Conservation (phyloP, 2,113 vertebrate genomes). For the Semnornis frantzii region DNA sequence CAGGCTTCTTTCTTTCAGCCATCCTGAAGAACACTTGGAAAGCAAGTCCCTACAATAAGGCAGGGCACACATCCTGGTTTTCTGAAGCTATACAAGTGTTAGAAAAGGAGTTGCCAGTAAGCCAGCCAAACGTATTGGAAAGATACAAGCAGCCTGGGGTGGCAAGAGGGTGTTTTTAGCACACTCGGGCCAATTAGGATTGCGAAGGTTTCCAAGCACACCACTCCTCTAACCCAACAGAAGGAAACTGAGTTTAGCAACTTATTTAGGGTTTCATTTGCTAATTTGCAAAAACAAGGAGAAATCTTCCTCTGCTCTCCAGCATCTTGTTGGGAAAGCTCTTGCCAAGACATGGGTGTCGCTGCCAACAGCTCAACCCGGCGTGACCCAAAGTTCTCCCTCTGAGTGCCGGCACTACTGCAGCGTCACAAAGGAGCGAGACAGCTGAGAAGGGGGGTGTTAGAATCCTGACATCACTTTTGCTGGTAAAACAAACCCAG, state of each 20-base stretch:
- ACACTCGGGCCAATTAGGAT: not conserved
- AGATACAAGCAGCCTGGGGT: conserved; percentile 4
- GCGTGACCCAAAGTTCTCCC: conserved; percentile 25
- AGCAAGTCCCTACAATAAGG: not conserved
- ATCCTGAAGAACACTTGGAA: not conserved
- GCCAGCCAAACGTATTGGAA: not conserved
- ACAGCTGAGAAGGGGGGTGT: not conserved
- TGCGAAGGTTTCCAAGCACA: conserved; percentile 24
- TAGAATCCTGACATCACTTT: not conserved
- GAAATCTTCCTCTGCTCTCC: conserved; percentile 27
- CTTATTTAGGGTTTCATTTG: conserved; percentile 48
- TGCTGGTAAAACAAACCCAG: not conserved
- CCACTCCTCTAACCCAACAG: conserved; percentile 30
- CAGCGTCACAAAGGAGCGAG: not conserved
- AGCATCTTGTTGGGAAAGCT: conserved; percentile 24
- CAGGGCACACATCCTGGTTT: conserved; percentile 23
- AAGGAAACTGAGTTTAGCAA: conserved; percentile 46
- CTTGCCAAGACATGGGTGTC: not conserved
- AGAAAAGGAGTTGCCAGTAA: not conserved
- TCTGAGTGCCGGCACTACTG: not conserved
- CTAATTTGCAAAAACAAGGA: conserved; percentile 62
- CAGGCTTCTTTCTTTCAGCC: not conserved
- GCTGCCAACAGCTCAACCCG: conserved; percentile 41
- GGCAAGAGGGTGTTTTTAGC: conserved; percentile 34
- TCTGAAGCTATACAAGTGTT: conserved; percentile 6